Conservation (phyloP, 2,797 vertebrate species). For the Lepidocolaptes lacrymiger region DNA sequence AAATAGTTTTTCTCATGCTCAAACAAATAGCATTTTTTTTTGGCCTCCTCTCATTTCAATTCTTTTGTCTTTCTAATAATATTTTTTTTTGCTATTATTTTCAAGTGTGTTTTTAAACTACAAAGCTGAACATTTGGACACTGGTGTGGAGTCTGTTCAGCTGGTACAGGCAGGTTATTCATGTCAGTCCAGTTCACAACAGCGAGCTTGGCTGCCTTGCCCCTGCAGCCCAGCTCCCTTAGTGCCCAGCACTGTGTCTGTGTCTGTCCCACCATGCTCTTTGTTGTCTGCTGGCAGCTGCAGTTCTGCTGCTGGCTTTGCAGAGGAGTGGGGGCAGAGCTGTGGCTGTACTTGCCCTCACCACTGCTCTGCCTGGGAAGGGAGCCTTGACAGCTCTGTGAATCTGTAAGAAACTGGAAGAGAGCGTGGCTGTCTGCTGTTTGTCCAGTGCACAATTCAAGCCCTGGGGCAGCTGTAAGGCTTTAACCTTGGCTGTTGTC, state of each 20-base stretch:
- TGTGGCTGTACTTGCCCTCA: background rate
- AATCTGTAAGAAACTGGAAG: background rate
- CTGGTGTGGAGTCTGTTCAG: background rate
- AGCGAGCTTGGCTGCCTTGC: background rate
- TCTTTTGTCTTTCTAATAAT: background rate
- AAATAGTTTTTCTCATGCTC: background rate
- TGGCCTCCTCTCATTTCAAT: background rate
- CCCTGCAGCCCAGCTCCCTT: background rate
- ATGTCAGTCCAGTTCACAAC: background rate
- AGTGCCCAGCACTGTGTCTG: background rate
- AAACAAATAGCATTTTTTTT: background rate
- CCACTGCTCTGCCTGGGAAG: background rate
- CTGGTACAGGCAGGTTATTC: background rate
- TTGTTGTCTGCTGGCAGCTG: background rate
- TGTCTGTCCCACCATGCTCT: background rate
- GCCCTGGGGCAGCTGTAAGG: background rate
- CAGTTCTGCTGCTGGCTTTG: background rate
- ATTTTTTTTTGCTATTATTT: background rate
- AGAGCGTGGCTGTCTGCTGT: background rate
- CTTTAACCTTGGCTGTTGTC: background rate
- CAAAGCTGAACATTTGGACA: background rate
- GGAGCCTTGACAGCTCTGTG: background rate
- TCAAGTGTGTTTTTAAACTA: background rate
- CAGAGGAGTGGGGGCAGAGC: background rate
- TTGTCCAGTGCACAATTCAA: background rate